These are phyloP conservation scores for Atherinomorus stipes DNA, from an alignment of 2,113 vertebrate genomes.

Conservation along the genomic window DNA sequence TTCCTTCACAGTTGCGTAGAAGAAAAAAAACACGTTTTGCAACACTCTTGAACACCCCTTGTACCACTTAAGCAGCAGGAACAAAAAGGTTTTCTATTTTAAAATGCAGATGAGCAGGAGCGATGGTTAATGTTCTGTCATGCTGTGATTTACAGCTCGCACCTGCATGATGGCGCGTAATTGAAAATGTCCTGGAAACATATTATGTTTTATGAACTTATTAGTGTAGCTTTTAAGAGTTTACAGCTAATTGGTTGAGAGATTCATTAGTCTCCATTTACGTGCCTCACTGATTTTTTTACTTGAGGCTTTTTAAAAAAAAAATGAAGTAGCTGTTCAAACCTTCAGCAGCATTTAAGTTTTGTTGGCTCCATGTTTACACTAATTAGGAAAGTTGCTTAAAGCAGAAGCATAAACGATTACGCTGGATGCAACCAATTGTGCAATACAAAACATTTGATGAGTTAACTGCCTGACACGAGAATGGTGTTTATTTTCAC, in stretches of 20 bases:
- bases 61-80: slow-evolving; percentile 8
- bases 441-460: not conserved
- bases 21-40: not conserved
- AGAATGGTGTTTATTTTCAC: not conserved
- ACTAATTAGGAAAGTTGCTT: slow-evolving; percentile 2
- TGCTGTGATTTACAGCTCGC: slow-evolving; percentile 2
- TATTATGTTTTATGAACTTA: not conserved
- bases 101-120: slow-evolving; percentile 13
- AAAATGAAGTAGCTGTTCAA: slow-evolving; percentile 27
- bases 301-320: slow-evolving; percentile 19
- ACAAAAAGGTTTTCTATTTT: not conserved
- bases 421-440: not conserved
- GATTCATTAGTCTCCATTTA: slow-evolving; percentile 16
- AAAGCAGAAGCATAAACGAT: not conserved
- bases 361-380: slow-evolving; percentile 29
- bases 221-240: slow-evolving; percentile 12
- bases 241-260: slow-evolving; percentile 15
- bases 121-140: not conserved
- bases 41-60: slow-evolving; percentile 6
- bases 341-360: slow-evolving; percentile 12
- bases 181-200: slow-evolving; percentile 1
- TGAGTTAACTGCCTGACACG: slow-evolving; percentile 1
- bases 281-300: slow-evolving; percentile 14
- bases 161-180: not conserved
- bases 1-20: not conserved